Base-by-base conservation (phyloP, 2,888 invertebrate genomes). In the Chrysodeixis includens region DNA sequence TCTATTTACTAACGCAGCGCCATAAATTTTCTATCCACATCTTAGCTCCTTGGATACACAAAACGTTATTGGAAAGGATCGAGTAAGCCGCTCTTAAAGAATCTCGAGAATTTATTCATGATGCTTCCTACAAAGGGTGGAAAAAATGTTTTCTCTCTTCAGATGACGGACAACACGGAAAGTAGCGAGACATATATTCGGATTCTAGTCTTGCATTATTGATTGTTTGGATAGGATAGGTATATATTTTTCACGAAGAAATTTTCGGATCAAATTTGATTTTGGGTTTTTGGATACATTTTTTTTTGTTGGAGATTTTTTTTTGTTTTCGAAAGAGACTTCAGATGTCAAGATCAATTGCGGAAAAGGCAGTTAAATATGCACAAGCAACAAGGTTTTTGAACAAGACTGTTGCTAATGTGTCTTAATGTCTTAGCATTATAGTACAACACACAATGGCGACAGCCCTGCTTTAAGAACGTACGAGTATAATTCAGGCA, bases 91-190 rank as follows among this genome's bases (percentile, higher is more conserved):
- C 82, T 85, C 72, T 70, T 78, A 69, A 65, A 66, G 71, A 78
- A 80, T 83, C 77, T 63, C 54, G 64, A 73, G 82, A 87, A 88
- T 88, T 84, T 89, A 88, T 89, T 89, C 88, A 89, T 88, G 87
- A 86, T 84, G 79, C 80, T 71, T 80, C 78, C 71, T 67, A 77
- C 82, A 83, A 84, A 83, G 79, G 77, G 56, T 64, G 53, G 55
- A 32, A 65, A 71, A 76, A 80, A 79, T 70, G 30, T 79, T 74
- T 77, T 76, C 35, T 69, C 62, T 56, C 40, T 56, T 5, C 46
- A 66, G 55, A 71, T 75, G 74, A 72, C 56, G 66, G 75, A 79
- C 77, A 74, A 59, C 16, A 56, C 54, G 70, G 60, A 75, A 72
- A 70, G 40, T 60, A 67, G 49, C 56, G 54, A 79, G 70, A 74